phyloP scores from a whole-genome alignment of 35 echinoderm and acorn worm species.

The Heliocidaris tuberculata region DNA sequence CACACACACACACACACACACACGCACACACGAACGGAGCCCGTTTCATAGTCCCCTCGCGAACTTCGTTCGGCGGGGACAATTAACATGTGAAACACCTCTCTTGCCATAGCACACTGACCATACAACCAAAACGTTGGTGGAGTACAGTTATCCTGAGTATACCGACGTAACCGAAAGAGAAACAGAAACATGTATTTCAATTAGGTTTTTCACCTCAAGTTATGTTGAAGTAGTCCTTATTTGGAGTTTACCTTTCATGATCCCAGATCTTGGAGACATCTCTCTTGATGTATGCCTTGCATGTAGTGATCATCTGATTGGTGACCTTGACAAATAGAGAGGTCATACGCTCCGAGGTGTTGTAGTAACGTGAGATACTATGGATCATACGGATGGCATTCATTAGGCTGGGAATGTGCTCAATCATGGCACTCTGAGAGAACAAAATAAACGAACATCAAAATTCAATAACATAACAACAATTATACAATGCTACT shows the following conservation, averaged over 20 bases:
- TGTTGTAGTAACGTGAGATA: conserved; percentile 98
- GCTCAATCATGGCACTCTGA: conserved; percentile 88
- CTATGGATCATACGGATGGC: conserved; percentile 99
- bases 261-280: conserved; percentile 95
- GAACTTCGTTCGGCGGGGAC: too few species aligned
- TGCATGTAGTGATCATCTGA: conserved; percentile 99
- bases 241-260: conserved; percentile 59
- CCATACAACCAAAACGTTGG: too few species aligned
- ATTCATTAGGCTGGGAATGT: conserved; percentile 98
- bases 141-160: too few species aligned
- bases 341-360: conserved; percentile 98
- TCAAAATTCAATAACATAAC: not conserved
- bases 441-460: not conserved
- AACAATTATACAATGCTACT: too few species aligned
- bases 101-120: too few species aligned
- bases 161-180: too few species aligned
- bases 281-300: conserved; percentile 94
- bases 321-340: conserved; percentile 99
- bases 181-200: too few species aligned
- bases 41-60: too few species aligned
- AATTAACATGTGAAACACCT: too few species aligned
- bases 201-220: too few species aligned
- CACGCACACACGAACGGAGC: too few species aligned
- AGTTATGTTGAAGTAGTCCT: not conserved
- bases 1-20: too few species aligned